phyloP scores from a whole-genome alignment of 1,140 invertebrate genomes.

The Mya arenaria region DNA sequence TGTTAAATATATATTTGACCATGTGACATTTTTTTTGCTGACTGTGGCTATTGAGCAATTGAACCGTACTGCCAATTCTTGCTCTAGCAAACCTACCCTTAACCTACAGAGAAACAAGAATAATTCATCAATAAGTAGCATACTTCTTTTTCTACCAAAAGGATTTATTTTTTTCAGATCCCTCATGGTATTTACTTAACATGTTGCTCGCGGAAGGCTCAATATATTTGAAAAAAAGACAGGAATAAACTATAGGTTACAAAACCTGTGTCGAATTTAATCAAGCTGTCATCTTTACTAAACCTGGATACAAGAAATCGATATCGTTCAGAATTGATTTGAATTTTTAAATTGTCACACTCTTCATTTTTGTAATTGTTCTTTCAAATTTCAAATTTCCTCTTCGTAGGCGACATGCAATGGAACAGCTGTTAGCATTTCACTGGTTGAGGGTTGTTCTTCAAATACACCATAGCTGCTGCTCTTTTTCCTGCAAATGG shows the following conservation, averaged over 20 bases:
- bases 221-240: constrained; percentile 33
- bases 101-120: constrained; percentile 61
- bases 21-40: constrained; percentile 64
- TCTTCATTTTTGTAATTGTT: too few species aligned
- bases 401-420: too few species aligned
- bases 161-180: neutral
- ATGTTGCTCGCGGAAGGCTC: constrained; percentile 36
- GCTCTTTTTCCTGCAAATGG: too few species aligned
- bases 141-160: constrained; percentile 11
- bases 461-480: too few species aligned
- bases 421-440: too few species aligned
- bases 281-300: constrained; percentile 6
- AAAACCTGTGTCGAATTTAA: constrained; percentile 38
- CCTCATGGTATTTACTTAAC: constrained; percentile 39
- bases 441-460: too few species aligned
- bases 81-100: constrained; percentile 36
- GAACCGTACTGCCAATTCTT: constrained; percentile 57
- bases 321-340: too few species aligned
- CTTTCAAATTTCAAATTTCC: too few species aligned
- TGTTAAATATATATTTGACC: constrained; percentile 51
- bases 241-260: neutral
- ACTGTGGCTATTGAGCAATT: constrained; percentile 47
- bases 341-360: too few species aligned
- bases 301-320: too few species aligned
- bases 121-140: constrained; percentile 48